phyloP scores from a whole-genome alignment of 2,113 vertebrate species.

The Leptodactylus fuscus region DNA sequence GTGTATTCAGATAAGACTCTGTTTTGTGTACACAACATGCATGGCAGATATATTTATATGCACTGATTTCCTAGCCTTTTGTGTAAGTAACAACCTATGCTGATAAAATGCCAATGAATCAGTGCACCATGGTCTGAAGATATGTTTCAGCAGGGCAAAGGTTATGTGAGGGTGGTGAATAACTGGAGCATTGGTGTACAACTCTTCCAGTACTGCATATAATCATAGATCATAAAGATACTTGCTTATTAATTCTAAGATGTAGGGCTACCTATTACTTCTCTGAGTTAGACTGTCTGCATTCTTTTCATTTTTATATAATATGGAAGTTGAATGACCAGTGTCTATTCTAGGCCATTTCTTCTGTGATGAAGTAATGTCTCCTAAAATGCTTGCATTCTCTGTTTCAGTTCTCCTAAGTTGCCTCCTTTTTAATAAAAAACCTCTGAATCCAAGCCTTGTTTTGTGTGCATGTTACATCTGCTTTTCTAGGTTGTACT shows the following conservation, averaged over 20 bases:
- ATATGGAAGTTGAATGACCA: background rate
- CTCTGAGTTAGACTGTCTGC: too few species aligned
- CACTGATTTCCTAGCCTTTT: constrained; percentile 20
- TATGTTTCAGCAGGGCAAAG: background rate
- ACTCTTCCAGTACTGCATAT: background rate
- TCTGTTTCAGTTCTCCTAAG: background rate
- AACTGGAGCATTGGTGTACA: background rate
- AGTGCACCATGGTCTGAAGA: background rate
- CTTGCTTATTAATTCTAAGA: too few species aligned
- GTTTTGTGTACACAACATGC: constrained; percentile 20
- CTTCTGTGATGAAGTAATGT: background rate
- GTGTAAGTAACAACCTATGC: background rate
- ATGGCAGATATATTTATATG: background rate
- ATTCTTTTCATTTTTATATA: too few species aligned
- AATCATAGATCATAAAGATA: too few species aligned
- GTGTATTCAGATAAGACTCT: constrained; percentile 8
- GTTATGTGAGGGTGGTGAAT: background rate
- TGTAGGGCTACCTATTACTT: too few species aligned
- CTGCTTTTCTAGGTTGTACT: too few species aligned
- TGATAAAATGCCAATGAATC: constrained; percentile 27
- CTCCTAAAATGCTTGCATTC: background rate
- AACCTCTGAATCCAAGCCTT: too few species aligned
- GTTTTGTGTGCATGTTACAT: too few species aligned
- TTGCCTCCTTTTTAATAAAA: too few species aligned
- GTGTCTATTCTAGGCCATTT: background rate